Percentiles rank a stretch among this genome's conserved stretches.
These are phyloP conservation scores for Saccostrea echinata DNA, from an alignment of 1,140 invertebrate genomes.

Conservation along the genomic window DNA sequence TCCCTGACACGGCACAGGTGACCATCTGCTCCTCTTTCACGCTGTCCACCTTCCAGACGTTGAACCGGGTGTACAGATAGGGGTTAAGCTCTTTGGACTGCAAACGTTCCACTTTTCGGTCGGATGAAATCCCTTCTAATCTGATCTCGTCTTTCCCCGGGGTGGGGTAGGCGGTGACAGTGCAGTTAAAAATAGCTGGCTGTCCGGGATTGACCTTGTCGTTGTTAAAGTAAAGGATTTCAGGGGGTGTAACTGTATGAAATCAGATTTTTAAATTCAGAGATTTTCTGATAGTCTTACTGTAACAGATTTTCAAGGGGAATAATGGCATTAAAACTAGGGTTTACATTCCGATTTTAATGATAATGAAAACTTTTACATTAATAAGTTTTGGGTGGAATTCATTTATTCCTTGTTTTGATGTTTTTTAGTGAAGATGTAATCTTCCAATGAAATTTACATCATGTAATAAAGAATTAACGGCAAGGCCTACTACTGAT, in stretches of 20 bases:
- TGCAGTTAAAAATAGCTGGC: slow-evolving; percentile 73
- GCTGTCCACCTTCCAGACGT: slow-evolving; percentile 66
- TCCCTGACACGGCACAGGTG: slow-evolving; percentile 67
- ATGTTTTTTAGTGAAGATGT: slow-evolving; percentile 4
- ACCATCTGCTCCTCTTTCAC: slow-evolving; percentile 67
- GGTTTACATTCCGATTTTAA: slow-evolving; percentile 1
- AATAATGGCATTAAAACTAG: background rate
- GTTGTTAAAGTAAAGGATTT: slow-evolving; percentile 70
- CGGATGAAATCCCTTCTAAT: slow-evolving; percentile 59
- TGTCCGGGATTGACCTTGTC: slow-evolving; percentile 72
- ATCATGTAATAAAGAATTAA: background rate
- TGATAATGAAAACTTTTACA: background rate
- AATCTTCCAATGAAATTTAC: slow-evolving; percentile 27
- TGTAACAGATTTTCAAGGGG: background rate
- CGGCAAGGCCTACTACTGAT: background rate
- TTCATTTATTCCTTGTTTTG: background rate
- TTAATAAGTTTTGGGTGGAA: background rate
- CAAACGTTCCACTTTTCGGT: slow-evolving; percentile 60
- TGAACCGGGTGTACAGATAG: slow-evolving; percentile 68
- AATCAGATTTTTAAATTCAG: background rate
- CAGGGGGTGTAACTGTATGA: slow-evolving; percentile 68
- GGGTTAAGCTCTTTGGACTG: slow-evolving; percentile 63
- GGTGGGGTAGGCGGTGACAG: slow-evolving; percentile 71
- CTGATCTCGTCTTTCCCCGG: slow-evolving; percentile 68
- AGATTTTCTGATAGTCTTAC: background rate